Evolutionary conservation across 2,113 vertebrate genomes (phyloP), one percentile per base, ranked within the genome.

Genomic region (Eolophus roseicapilla): DNA sequence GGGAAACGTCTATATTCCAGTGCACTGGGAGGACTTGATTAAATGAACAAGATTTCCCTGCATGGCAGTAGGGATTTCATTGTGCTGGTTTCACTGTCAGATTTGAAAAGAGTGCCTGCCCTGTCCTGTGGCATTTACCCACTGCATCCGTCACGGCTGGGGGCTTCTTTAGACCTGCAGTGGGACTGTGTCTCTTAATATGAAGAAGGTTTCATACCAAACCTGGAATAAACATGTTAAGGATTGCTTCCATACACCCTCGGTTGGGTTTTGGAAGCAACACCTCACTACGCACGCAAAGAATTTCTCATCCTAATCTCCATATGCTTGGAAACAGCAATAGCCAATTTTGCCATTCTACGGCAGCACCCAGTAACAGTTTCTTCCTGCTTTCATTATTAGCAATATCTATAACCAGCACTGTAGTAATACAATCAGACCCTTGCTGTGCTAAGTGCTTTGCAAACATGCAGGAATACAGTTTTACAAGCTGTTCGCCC

Each of bases 351-450:
- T 64, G 46, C 49, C 50, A 13, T 67, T 71, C 60, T 74, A 39
- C 23, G 43, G 33, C 55, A 91, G 50, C 46, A 69, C 39, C 50
- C 71, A 84, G 43, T 43, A 82, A 35, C 16, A 71, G 55, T 73
- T 90, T 67, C 69, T 78, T 84, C 65, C 86, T 76, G 17, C 31
- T 94, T 91, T 91, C 47, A 8, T 60, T 89, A 91, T 91, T 82
- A 82, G 29, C 74, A 68, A 18, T 92, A 86, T 89, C 92, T 94
- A 78, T 90, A 81, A 81, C 55, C 86, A 84, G 37, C 29, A 12
- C 57, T 64, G 60, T 7, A 64, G 69, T 33, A 71, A 78, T 37
- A 79, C 43, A 78, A 44, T 44, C 74, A 70, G 62, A 47, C 9
- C 43, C 69, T 83, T 90, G 62, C 31, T 79, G 80, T 59, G 86